These are phyloP conservation scores for Tridacna crocea DNA, from an alignment of 2,888 invertebrate species.

Conservation along the genomic window DNA sequence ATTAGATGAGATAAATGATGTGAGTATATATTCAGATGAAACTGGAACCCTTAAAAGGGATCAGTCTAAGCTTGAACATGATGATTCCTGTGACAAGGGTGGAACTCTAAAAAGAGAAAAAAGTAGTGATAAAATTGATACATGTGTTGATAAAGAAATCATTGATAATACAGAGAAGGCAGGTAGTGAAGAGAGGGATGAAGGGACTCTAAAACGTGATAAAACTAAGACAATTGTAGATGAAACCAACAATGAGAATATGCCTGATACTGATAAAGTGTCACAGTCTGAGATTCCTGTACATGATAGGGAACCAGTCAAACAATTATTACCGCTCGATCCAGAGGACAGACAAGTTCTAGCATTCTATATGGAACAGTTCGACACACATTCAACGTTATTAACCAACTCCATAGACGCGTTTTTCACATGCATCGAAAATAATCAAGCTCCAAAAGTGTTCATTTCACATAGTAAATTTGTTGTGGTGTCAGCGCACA, in stretches of 20 bases:
- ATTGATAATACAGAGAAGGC: not conserved
- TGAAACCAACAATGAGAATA: not conserved
- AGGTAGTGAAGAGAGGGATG: constrained; percentile 12
- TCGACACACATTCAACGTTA: constrained; percentile 91
- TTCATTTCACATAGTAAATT: constrained; percentile 97
- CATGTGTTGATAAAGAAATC: constrained; percentile 10
- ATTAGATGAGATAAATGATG: constrained; percentile 55
- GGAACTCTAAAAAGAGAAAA: constrained; percentile 44
- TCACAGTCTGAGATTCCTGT: constrained; percentile 44
- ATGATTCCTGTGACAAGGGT: constrained; percentile 20
- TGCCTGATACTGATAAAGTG: constrained; percentile 6
- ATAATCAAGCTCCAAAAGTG: constrained; percentile 95
- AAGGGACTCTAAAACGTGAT: constrained; percentile 23
- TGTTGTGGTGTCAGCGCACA: constrained; percentile 96
- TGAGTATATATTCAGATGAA: constrained; percentile 56
- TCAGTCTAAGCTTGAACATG: constrained; percentile 28
- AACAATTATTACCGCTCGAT: constrained; percentile 81
- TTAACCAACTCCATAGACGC: constrained; percentile 95
- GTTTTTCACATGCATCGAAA: constrained; percentile 95
- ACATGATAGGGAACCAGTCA: constrained; percentile 54
- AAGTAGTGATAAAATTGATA: constrained; percentile 11
- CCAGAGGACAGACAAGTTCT: constrained; percentile 93
- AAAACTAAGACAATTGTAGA: constrained; percentile 1
- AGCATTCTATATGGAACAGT: constrained; percentile 94
- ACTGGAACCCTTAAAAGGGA: constrained; percentile 53